Base-by-base conservation (phyloP, 1,140 invertebrate genomes). In the Dryas iulia region DNA sequence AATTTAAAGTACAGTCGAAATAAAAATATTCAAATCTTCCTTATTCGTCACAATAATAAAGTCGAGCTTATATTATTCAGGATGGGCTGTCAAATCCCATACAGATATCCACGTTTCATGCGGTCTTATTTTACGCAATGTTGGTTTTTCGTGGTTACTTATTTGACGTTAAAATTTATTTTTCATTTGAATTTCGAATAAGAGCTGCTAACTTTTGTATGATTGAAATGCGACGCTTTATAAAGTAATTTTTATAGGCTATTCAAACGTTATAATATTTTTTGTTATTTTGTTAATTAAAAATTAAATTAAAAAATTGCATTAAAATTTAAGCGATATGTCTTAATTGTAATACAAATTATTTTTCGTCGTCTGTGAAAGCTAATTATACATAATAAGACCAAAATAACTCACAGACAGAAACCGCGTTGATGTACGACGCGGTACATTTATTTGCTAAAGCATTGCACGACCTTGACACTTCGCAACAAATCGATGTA, bases 401-500 rank as follows among this genome's bases (percentile, higher is more conserved):
- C 14, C 1, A 47, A 21, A 47, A 47, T 47, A 47, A 47, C 39
- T 47, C 53, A 23, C 93, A 98, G 96, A 98, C 98, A 65, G 97
- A 99, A 92, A 98, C 97, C 4, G 98, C 98, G 2, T 90, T 99
- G 53, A 97, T 98, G 94, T 99, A 98, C 85, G 98, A 99, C 84
- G 98, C 98, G 3, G 98, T 99, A 23, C 95, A 96, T 87, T 92
- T 99, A 59, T 99, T 99, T 82, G 96, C 97, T n/a, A 97, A 96
- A 90, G 98, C 98, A 0, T 92, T 99, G 12, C 96, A 98, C 81
- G 97, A 98, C 76, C 92, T 99, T 69, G 97, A 98, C 89, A 95
- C 96, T 30, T 97, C 96, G 35, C 96, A 98, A 84, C 95, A 97
- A 82, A 97, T 98, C 54, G 96, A 97, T 82, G 96, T 98, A 66